These are phyloP conservation scores for Potamilus streckersoni DNA, from an alignment of 1,140 invertebrate genomes.

Conservation along the genomic window DNA sequence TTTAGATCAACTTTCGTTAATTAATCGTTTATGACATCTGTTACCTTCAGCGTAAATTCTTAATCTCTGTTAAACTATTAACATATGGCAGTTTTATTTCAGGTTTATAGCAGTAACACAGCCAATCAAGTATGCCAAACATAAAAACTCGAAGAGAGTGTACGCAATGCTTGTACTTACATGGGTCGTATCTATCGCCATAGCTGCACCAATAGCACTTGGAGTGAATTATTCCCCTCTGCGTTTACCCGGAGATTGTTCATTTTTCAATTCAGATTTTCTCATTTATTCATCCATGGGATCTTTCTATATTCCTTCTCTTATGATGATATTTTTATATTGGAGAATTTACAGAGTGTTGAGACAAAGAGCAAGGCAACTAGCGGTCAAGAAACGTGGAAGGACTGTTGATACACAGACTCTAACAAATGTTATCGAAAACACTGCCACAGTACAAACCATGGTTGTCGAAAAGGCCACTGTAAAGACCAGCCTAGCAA, in stretches of 20 bases:
- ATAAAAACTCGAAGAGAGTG: constrained; percentile 95
- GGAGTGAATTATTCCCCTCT: constrained; percentile 81
- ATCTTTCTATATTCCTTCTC: constrained; percentile 99
- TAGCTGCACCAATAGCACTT: constrained; percentile 96
- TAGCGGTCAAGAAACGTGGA: constrained; percentile 22
- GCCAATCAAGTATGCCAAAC: constrained; percentile 98
- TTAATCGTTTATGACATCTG: no score
- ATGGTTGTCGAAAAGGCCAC: constrained; percentile 45
- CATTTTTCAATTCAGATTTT: constrained; percentile 98
- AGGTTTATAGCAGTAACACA: constrained; percentile 99
- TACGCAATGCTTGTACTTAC: constrained; percentile 96
- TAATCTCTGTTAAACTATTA: no score
- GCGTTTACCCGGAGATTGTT: constrained; percentile 73
- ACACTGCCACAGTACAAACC: constrained; percentile 45
- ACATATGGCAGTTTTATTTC: constrained; percentile 52
- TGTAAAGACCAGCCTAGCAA: constrained; percentile 54
- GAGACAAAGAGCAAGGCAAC: constrained; percentile 78
- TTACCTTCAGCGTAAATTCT: no score
- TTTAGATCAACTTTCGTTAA: no score
- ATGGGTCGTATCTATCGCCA: constrained; percentile 95
- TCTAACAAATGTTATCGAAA: constrained; percentile 58
- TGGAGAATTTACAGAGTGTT: constrained; percentile 96
- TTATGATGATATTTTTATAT: constrained; percentile 99
- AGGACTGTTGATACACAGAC: constrained; percentile 32
- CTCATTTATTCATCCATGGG: constrained; percentile 97